These are phyloP conservation scores for Spodoptera frugiperda DNA, from an alignment of 1,140 invertebrate genomes.

Conservation along the genomic window DNA sequence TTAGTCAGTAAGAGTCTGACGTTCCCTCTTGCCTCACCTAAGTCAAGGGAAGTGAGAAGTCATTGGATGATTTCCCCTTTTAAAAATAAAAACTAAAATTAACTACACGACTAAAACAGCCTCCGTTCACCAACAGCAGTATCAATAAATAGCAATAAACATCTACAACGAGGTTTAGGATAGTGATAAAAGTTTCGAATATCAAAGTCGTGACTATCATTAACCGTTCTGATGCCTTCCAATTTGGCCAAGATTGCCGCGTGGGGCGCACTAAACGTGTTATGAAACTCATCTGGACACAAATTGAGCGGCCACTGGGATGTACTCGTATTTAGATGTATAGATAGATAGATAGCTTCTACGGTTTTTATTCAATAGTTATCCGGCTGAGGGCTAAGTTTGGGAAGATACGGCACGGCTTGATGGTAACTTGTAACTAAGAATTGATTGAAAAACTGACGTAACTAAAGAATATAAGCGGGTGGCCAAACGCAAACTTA, in stretches of 20 bases:
- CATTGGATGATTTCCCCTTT: too few relatives aligned
- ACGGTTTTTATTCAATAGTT: slow-evolving; percentile 22
- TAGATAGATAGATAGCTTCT: not conserved
- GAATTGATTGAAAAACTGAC: too few relatives aligned
- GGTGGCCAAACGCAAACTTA: too few relatives aligned
- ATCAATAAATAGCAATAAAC: not conserved
- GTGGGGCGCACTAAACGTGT: slow-evolving; percentile 49
- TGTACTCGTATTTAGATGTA: too few relatives aligned
- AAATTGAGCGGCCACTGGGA: slow-evolving; percentile 51
- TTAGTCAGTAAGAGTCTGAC: too few relatives aligned
- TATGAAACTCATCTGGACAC: slow-evolving; percentile 57
- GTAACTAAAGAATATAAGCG: too few relatives aligned
- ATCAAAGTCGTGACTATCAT: slow-evolving; percentile 31
- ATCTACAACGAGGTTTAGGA: not conserved
- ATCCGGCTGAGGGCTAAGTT: not conserved
- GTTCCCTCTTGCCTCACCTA: too few relatives aligned
- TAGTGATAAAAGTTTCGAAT: slow-evolving; percentile 31
- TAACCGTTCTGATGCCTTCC: slow-evolving; percentile 25
- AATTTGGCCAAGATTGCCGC: slow-evolving; percentile 48
- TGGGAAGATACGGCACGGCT: not conserved
- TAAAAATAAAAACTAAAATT: too few relatives aligned
- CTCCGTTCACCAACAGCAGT: too few relatives aligned
- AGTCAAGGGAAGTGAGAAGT: too few relatives aligned
- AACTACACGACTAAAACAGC: too few relatives aligned
- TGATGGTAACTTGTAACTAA: not conserved